phyloP scores from a whole-genome alignment of 30 jellyfish, hydroid and myxozoan genomes.

The Hydra vulgaris region DNA sequence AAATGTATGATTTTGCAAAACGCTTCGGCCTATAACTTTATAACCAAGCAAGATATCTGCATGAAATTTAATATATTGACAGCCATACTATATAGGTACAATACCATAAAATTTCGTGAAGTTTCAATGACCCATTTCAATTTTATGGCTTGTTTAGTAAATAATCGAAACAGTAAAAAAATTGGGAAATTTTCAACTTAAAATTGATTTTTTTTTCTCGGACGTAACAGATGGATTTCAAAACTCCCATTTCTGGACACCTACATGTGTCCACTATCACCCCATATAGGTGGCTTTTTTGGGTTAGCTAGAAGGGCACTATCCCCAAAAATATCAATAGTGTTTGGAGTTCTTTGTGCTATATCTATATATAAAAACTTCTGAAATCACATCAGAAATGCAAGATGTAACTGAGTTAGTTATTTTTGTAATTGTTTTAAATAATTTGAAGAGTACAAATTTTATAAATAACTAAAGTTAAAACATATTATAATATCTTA shows the following conservation, averaged over 20 bases:
- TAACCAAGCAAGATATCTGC: not conserved
- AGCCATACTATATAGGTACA: not conserved
- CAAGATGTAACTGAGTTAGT: too few species aligned
- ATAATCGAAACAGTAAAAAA: not conserved
- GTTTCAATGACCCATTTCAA: not conserved
- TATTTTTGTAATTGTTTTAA: too few species aligned
- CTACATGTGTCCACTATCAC: not conserved
- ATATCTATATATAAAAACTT: too few species aligned
- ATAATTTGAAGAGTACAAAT: too few species aligned
- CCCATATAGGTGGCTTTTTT: not conserved
- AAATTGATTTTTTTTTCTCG: not conserved
- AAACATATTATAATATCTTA: too few species aligned
- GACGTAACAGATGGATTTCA: not conserved
- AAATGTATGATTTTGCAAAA: not conserved
- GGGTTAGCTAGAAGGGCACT: not conserved
- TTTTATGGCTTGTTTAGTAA: not conserved
- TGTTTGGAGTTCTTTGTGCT: too few species aligned
- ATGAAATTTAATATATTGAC: too few species aligned
- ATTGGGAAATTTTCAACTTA: not conserved
- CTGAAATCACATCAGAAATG: too few species aligned
- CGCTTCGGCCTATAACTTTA: not conserved
- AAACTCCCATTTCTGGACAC: not conserved
- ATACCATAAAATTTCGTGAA: not conserved
- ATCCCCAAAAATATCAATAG: not conserved
- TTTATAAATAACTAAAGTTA: too few species aligned